Conservation (phyloP, 2,113 vertebrate genomes). For the Condylura cristata region DNA sequence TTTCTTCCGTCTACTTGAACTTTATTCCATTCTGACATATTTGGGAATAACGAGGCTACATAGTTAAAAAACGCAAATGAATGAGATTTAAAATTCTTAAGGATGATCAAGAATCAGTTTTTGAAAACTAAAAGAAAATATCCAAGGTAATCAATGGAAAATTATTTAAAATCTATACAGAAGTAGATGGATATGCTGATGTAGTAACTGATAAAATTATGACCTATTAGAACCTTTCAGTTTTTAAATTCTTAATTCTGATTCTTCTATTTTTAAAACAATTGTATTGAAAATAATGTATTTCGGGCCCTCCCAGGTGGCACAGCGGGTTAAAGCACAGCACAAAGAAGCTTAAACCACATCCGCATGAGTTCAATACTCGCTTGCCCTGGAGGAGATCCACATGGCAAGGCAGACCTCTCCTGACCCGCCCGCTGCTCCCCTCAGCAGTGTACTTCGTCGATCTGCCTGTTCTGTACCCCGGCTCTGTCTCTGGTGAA, state of each 20-base stretch:
- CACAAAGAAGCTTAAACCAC: too few relatives aligned
- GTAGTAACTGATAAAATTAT: background rate
- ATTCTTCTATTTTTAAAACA: background rate
- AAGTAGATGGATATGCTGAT: background rate
- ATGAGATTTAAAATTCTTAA: background rate
- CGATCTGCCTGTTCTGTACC: too few relatives aligned
- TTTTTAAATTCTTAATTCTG: background rate
- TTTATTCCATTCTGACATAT: background rate
- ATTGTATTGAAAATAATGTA: background rate
- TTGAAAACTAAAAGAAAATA: background rate
- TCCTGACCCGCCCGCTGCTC: too few relatives aligned
- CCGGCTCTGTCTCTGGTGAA: too few relatives aligned
- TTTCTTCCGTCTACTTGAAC: background rate
- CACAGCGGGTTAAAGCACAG: too few relatives aligned
- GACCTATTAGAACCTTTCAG: background rate
- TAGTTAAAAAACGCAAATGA: background rate
- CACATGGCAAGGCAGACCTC: too few relatives aligned
- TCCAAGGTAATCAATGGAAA: background rate
- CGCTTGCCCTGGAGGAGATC: too few relatives aligned
- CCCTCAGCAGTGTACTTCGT: too few relatives aligned
- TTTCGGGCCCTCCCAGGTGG: too few relatives aligned
- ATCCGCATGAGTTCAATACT: too few relatives aligned
- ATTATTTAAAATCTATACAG: fast-evolving
- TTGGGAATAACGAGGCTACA: background rate
- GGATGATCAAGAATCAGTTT: background rate